phyloP scores from a whole-genome alignment of 2,797 vertebrate genomes.

The Premnoplex brunnescens region DNA sequence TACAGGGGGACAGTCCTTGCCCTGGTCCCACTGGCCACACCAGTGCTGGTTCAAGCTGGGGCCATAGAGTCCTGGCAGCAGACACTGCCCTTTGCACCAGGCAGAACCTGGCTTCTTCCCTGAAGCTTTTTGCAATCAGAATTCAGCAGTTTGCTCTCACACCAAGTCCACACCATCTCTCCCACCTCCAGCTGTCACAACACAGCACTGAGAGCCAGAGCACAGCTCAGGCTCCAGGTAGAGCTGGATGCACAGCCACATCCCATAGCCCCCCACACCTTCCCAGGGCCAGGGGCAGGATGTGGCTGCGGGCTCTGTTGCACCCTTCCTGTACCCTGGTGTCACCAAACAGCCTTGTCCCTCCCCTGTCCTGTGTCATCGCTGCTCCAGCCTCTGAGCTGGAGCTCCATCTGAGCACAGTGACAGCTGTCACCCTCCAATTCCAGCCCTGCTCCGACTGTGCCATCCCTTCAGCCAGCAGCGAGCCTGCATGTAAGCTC shows the following conservation, averaged over 20 bases:
- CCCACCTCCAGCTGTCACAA: background rate
- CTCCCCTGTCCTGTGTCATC: background rate
- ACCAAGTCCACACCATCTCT: background rate
- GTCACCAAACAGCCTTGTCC: background rate
- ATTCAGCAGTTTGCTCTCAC: background rate
- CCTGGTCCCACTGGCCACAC: background rate
- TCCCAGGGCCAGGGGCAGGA: background rate
- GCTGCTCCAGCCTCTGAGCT: background rate
- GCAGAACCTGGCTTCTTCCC: background rate
- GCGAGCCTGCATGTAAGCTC: background rate
- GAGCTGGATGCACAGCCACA: background rate
- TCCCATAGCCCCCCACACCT: background rate
- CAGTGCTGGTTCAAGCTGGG: background rate
- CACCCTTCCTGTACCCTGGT: background rate
- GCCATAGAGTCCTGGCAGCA: background rate
- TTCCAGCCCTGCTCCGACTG: background rate
- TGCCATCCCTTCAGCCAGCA: background rate
- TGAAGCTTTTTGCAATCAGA: background rate
- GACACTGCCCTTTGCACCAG: background rate
- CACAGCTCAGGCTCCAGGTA: background rate
- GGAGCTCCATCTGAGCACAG: background rate
- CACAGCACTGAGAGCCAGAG: rapidly evolving
- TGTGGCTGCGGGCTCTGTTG: rapidly evolving
- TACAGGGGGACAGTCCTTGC: background rate
- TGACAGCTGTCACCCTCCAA: background rate